Base-by-base conservation (phyloP, 2,797 vertebrate species). In the Lates japonicus region DNA sequence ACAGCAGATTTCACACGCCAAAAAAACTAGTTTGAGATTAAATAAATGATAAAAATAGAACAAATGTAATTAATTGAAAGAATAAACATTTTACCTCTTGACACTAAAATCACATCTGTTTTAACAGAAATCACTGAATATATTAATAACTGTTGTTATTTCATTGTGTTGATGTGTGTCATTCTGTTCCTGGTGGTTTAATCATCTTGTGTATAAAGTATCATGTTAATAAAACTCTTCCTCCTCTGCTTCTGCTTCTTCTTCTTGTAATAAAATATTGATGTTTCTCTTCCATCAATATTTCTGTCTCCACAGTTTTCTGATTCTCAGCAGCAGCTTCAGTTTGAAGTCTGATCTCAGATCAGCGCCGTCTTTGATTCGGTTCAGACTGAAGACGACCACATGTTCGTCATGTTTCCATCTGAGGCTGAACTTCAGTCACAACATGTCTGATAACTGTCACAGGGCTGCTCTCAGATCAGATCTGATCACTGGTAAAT, bases 301-400 rank as follows among this genome's bases (percentile, higher is more conserved):
- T 73, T 73, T 63, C 57, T 39, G 57, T 71, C n/a, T 29, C 25
- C 33, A 13, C 33, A 41, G n/a, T 71, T 61, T 71, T 70, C 41
- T 22, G 39, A 22, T 42, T 48, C 63, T 48, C 31, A 29, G 58
- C 33, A 46, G 41, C 41, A 46, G 25, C 44, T 48, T 31, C 11
- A 63, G 12, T 61, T 25, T 61, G 59, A 60, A n/a, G 16, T 67
- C 64, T 39, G 48, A 41, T 67, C 31, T 66, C 33, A 17, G 63
- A 66, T 51, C 63, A 16, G 48, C 29, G 3, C 25, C n/a, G 1
- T 41, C 59, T 64, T 64, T 46, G 61, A 46, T 64, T 64, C 48
- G 25, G 31, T 42, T 64, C 46, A 17, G 42, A 17, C 5, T 44
- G 46, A 48, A 48, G 46, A 48, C 19, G 7, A 42, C 41, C 41